phyloP scores from a whole-genome alignment of 2,888 invertebrate genomes.

The Gari tellinella region DNA sequence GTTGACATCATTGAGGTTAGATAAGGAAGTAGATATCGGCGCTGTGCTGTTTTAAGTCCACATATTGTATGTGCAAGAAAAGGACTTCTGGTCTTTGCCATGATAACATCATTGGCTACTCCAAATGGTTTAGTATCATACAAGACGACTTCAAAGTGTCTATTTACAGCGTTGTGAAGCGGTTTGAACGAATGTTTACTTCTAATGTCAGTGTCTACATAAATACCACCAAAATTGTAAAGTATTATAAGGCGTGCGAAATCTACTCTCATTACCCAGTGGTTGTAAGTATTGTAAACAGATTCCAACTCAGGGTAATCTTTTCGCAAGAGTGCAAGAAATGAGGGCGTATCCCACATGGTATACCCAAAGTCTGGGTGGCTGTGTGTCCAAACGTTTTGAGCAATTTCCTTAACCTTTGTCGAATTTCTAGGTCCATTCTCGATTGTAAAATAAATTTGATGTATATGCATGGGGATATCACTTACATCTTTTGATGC shows the following conservation, averaged over 20 bases:
- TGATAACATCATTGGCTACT: constrained; percentile 49
- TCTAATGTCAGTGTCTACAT: constrained; percentile 39
- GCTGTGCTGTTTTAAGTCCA: constrained; percentile 21
- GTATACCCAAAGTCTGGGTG: constrained; percentile 26
- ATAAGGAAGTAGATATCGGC: constrained; percentile 41
- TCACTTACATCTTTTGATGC: too few species aligned
- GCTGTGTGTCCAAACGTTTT: constrained; percentile 16
- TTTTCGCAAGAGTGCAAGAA: constrained; percentile 18
- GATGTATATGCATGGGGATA: constrained; percentile 39
- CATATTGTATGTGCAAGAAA: constrained; percentile 35
- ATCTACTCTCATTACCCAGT: constrained; percentile 44
- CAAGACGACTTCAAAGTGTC: constrained; percentile 17
- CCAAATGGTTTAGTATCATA: constrained; percentile 35
- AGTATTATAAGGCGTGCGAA: constrained; percentile 34
- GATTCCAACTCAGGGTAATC: constrained; percentile 25
- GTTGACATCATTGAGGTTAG: constrained; percentile 46
- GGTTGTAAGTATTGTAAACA: constrained; percentile 32
- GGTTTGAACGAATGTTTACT: neutral
- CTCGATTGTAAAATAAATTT: constrained; percentile 32
- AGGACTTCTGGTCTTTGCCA: constrained; percentile 36
- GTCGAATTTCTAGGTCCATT: constrained; percentile 20
- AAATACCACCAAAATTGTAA: constrained; percentile 39
- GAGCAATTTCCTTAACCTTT: constrained; percentile 1
- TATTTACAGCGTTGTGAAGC: constrained; percentile 6
- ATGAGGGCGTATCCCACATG: constrained; percentile 35